Percentiles rank a stretch among this genome's conserved stretches.
These are phyloP conservation scores for Spea hammondii DNA, from an alignment of 2,797 vertebrate species.

Conservation along the genomic window DNA sequence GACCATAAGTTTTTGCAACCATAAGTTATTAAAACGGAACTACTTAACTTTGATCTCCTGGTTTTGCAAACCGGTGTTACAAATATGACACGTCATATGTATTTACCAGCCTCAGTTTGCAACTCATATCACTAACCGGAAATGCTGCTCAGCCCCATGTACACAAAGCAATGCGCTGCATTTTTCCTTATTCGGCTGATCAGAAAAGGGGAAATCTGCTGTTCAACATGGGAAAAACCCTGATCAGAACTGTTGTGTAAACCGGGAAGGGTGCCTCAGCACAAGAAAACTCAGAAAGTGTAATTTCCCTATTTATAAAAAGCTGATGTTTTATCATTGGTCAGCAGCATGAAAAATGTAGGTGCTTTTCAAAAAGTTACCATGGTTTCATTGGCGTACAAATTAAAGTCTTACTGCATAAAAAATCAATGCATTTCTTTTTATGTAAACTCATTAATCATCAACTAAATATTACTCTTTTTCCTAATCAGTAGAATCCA, in stretches of 20 bases:
- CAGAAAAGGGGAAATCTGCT: conserved; percentile 6
- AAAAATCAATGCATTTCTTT: too few species aligned
- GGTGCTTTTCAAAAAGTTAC: too few species aligned
- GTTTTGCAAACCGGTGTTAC: conserved; percentile 8
- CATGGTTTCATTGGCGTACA: too few species aligned
- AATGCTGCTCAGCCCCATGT: conserved; percentile 13
- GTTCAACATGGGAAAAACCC: conserved; percentile 16
- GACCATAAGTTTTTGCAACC: conserved; percentile 1
- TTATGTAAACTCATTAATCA: too few species aligned
- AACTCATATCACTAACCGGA: conserved; percentile 2
- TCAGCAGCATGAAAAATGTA: too few species aligned
- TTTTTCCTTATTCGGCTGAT: background rate
- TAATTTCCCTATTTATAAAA: too few species aligned
- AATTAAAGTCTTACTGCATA: too few species aligned
- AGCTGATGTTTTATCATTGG: too few species aligned
- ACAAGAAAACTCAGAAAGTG: background rate
- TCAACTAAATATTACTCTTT: too few species aligned
- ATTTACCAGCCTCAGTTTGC: background rate
- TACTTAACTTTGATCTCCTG: conserved; percentile 7
- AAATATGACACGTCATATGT: conserved; percentile 14
- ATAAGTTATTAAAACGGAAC: background rate
- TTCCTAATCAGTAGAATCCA: too few species aligned
- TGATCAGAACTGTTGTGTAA: background rate
- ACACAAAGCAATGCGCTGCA: background rate
- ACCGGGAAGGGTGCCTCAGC: background rate